phyloP scores from a whole-genome alignment of 2,113 vertebrate species.

The Indri indri region DNA sequence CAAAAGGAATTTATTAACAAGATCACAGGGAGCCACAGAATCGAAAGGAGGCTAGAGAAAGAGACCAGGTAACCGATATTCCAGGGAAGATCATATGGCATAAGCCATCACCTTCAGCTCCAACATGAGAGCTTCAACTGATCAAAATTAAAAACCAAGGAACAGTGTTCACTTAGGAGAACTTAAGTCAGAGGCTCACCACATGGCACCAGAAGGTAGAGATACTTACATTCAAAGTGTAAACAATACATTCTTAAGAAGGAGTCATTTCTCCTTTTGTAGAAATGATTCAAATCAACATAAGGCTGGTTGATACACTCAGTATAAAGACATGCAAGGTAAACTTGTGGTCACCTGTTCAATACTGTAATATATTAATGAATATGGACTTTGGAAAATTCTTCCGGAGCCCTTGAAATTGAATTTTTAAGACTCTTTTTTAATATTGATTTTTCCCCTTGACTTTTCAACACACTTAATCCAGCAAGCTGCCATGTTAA shows the following conservation, averaged over 20 bases:
- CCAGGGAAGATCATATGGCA: not conserved
- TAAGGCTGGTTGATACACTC: not conserved
- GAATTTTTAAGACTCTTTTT: not conserved
- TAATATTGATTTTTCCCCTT: not conserved
- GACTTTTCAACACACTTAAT: not conserved
- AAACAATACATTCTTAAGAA: not conserved
- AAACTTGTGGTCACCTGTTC: not conserved
- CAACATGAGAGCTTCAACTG: not conserved
- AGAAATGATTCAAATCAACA: not conserved
- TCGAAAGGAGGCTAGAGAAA: not conserved
- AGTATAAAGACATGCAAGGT: not conserved
- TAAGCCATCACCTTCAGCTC: not conserved
- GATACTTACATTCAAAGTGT: not conserved
- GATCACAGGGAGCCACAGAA: not conserved
- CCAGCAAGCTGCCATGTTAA: not conserved
- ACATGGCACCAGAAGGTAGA: not conserved
- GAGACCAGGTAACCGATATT: not conserved
- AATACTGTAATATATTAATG: not conserved
- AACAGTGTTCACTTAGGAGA: not conserved
- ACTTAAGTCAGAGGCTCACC: not conserved
- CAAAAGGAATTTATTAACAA: not conserved
- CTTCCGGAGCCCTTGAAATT: not conserved
- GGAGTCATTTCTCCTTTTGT: not conserved
- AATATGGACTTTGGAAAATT: not conserved
- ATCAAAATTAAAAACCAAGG: not conserved